Percentiles rank a stretch among this genome's conserved stretches.
These are phyloP conservation scores for Platycnemis pennipes DNA, from an alignment of 2,888 invertebrate species.

Conservation along the genomic window DNA sequence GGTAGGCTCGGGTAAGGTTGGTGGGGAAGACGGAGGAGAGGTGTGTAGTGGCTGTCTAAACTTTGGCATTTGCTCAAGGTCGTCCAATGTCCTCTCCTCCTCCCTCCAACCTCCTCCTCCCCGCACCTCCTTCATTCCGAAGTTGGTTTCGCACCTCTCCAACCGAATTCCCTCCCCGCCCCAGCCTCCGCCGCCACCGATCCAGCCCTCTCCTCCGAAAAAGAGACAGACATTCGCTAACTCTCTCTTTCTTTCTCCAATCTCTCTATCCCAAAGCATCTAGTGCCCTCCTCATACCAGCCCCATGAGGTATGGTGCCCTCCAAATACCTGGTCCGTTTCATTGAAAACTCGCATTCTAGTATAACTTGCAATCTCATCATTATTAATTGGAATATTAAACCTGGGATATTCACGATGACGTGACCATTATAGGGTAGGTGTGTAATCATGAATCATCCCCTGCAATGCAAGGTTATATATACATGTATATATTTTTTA, in stretches of 20 bases:
- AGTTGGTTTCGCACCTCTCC: constrained; percentile 34
- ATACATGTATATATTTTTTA: no score
- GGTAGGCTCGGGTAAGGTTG: not conserved
- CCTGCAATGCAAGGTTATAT: no score
- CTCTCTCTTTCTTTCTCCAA: not conserved
- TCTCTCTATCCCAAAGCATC: not conserved
- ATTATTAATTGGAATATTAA: no score
- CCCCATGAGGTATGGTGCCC: not conserved
- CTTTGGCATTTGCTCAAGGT: constrained; percentile 65
- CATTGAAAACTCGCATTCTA: no score
- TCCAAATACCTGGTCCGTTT: no score
- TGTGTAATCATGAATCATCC: no score
- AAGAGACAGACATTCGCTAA: not conserved
- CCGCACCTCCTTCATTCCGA: not conserved
- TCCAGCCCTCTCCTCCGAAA: constrained; percentile 10
- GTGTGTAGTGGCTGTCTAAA: constrained; percentile 60
- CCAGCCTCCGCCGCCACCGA: not conserved
- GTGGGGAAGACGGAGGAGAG: not conserved
- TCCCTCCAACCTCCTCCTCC: not conserved
- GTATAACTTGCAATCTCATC: no score
- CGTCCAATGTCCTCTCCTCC: constrained; percentile 57
- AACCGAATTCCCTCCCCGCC: constrained; percentile 28
- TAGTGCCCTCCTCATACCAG: not conserved
- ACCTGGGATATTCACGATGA: no score
- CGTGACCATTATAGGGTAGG: no score